Conservation (phyloP, 2,113 vertebrate species). For the Aspiorhynchus laticeps region DNA sequence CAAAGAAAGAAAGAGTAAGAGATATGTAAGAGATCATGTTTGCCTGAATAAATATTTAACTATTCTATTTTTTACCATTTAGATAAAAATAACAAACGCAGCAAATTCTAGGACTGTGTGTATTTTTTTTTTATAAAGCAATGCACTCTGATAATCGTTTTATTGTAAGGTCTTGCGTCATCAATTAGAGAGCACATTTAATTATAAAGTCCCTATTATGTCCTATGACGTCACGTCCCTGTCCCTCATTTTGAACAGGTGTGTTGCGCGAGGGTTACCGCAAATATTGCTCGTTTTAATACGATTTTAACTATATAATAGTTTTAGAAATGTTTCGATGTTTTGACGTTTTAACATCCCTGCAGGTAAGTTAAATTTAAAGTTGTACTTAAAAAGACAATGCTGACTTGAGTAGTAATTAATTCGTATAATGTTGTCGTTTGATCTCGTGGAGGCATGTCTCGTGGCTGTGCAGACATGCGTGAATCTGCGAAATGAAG, state of each 20-base stretch:
- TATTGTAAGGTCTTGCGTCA: neutral
- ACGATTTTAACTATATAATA: neutral
- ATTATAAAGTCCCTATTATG: neutral
- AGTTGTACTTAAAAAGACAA: neutral
- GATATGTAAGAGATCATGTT: neutral
- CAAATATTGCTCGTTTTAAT: neutral
- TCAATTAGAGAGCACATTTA: neutral
- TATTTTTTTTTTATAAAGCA: neutral
- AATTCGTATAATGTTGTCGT: neutral
- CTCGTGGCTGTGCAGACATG: constrained; percentile 64
- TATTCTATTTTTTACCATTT: neutral
- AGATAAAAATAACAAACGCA: neutral
- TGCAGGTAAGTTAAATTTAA: constrained; percentile 63
- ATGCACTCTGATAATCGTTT: neutral
- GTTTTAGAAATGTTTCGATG: constrained; percentile 67
- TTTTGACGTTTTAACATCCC: constrained; percentile 52
- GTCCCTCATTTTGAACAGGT: neutral
- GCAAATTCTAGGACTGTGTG: neutral
- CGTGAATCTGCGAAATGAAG: constrained; percentile 65
- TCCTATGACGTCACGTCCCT: neutral
- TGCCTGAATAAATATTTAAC: neutral
- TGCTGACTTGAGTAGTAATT: neutral
- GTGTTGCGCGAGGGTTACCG: neutral
- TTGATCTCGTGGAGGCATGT: neutral
- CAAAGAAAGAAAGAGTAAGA: neutral